Base-by-base conservation (phyloP, 2,888 invertebrate genomes). In the Diplazon laetatorius region DNA sequence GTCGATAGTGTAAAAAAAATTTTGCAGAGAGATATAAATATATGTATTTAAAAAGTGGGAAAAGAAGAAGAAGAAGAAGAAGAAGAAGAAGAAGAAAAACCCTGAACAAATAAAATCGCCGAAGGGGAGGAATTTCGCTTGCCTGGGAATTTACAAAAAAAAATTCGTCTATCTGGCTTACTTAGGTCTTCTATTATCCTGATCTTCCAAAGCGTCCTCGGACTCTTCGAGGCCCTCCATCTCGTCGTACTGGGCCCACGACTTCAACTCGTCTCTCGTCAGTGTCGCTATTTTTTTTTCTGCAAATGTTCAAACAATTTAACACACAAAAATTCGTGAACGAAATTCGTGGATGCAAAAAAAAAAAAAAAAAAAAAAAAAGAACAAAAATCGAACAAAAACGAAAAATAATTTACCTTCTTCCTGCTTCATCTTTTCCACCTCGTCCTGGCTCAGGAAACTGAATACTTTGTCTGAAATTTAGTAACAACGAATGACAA, bases 361-460 rank as follows among this genome's bases (percentile, higher is more conserved):
- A n/a, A n/a, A n/a, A n/a, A n/a, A n/a, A n/a, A n/a, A n/a, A n/a
- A n/a, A n/a, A n/a, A n/a, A n/a, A n/a, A n/a, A n/a, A n/a, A n/a
- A n/a, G n/a, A n/a, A n/a, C n/a, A n/a, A n/a, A n/a, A n/a, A n/a
- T n/a, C n/a, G n/a, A n/a, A n/a, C n/a, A n/a, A n/a, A n/a, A n/a
- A n/a, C n/a, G n/a, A n/a, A n/a, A 10, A 75, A 37, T 22, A 72
- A 83, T 80, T 85, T 90, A 92, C 93, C 93, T 93, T 98, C 98
- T 93, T 98, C 97, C 89, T 97, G 97, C 92, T 95, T 96, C 94
- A 98, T 94, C 92, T 96, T 95, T 93, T 97, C 97, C 87, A 98
- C 95, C 93, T 98, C 98, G 92, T 97, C 97, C 91, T 96, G 95
- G 91, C 97, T 97, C 90, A 98, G 93, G 93, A 97, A 98, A 92